A percentile compares a stretch with the other conserved stretches of the same genome.
Conservation (phyloP, 1,140 invertebrate species). For the Pissodes strobi region DNA sequence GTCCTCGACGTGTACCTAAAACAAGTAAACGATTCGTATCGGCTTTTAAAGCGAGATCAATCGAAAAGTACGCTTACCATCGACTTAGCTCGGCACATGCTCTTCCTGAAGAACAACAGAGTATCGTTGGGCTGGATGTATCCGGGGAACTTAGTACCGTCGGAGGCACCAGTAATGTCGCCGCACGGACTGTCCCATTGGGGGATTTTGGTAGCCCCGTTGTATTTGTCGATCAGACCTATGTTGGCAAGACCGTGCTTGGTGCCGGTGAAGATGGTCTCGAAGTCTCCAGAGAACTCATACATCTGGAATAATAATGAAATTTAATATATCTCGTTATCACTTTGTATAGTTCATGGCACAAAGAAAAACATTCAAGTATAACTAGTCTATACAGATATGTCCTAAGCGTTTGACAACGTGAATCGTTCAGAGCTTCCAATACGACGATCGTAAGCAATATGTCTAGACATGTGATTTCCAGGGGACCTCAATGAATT, state of each 20-base stretch:
- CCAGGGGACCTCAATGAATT: too few species aligned
- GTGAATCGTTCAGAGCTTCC: too few species aligned
- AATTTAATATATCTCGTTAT: too few species aligned
- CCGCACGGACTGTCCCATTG: constrained; percentile 81
- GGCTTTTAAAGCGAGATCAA: too few species aligned
- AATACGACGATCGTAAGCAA: too few species aligned
- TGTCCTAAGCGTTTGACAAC: too few species aligned
- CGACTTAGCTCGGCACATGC: constrained; percentile 74
- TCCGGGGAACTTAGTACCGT: constrained; percentile 82
- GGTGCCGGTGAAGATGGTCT: constrained; percentile 78
- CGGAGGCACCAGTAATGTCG: constrained; percentile 76
- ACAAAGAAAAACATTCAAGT: too few species aligned
- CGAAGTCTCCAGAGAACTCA: constrained; percentile 78
- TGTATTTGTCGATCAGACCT: constrained; percentile 77
- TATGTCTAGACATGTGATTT: too few species aligned
- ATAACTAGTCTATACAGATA: too few species aligned
- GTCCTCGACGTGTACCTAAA: constrained; percentile 66
- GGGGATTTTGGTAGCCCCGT: constrained; percentile 69
- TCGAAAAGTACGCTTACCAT: constrained; percentile 74
- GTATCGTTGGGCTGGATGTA: constrained; percentile 69
- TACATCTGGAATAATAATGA: constrained; percentile 72
- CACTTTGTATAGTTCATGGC: too few species aligned
- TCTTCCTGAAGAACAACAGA: constrained; percentile 79
- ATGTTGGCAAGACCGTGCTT: constrained; percentile 62
- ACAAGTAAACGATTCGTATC: not conserved